phyloP scores from a whole-genome alignment of 2,797 vertebrate genomes.

The Scomberomorus guttatus region DNA sequence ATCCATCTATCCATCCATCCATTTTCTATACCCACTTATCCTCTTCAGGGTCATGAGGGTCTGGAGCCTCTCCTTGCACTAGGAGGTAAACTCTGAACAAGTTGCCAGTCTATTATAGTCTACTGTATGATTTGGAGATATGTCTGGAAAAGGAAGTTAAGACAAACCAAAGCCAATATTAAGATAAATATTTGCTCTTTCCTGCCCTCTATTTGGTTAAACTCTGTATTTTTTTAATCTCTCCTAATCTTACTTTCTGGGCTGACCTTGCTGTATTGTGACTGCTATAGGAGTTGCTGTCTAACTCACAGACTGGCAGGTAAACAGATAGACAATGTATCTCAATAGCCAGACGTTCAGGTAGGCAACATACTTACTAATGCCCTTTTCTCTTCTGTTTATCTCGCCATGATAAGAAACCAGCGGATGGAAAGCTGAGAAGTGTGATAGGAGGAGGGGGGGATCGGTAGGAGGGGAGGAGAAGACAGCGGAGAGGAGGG shows the following conservation, averaged over 20 bases:
- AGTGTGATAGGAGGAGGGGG: slow-evolving; percentile 50
- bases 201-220: slow-evolving; percentile 22
- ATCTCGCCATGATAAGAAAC: slow-evolving; percentile 75
- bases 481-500: slow-evolving; percentile 18
- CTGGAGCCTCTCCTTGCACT: slow-evolving; percentile 5
- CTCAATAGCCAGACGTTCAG: slow-evolving; percentile 59
- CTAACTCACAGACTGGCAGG: slow-evolving; percentile 30
- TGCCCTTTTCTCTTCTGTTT: slow-evolving; percentile 71
- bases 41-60: background rate
- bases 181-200: slow-evolving; percentile 48
- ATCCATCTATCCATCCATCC: background rate
- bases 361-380: slow-evolving; percentile 61
- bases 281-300: slow-evolving; percentile 36
- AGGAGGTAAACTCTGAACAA: slow-evolving; percentile 5
- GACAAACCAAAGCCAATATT: slow-evolving; percentile 22
- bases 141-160: slow-evolving; percentile 27
- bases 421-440: slow-evolving; percentile 61
- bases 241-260: slow-evolving; percentile 17
- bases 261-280: slow-evolving; percentile 50
- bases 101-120: slow-evolving; percentile 22
- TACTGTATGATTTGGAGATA: slow-evolving; percentile 6
- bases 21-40: slow-evolving; percentile 7
- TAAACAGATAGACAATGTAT: slow-evolving; percentile 58
- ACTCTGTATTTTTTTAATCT: background rate
- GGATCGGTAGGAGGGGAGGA: slow-evolving; percentile 20